Base-by-base conservation (phyloP, 2,888 invertebrate species). In the Eupithecia vulgata region DNA sequence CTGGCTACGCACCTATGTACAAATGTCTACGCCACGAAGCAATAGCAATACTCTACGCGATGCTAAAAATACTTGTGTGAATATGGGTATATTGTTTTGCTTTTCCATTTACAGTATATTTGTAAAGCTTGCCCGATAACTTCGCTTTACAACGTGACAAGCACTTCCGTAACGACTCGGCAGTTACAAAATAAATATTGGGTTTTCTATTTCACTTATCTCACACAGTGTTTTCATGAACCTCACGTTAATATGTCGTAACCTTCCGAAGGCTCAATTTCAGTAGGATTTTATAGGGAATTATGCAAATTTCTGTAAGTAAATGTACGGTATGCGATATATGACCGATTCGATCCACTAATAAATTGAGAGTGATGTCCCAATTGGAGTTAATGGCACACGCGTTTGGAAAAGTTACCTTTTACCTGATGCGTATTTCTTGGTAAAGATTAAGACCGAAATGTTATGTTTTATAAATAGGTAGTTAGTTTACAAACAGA, bases 231-330 rank as follows among this genome's bases (percentile, higher is more conserved):
- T 70, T 62, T 73, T 48, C 66, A 59, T 69, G 40, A 52, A 66
- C 61, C 62, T 61, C 35, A 52, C 66, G 69, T 67, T 67, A 69
- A 73, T 69, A 30, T 57, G 34, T 21, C 40, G 65, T 65, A 65
- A 65, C 40, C 40, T 40, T 65, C 25, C 21, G 15, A 61, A 59
- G 65, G n/a, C 66, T 48, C 61, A 69, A 70, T 71, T 70, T 40
- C 65, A 57, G 68, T 57, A 4, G 57, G 70, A 57, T 73, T 73
- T 73, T 73, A 73, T 73, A 21, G 57, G 42, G 67, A 70, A 70
- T 70, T 70, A 73, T 67, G 70, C 37, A 73, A 73, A 69, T 72
- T 42, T 40, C 40, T 37, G 40, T 25, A 52, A 72, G 65, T 64
- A 64, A 64, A 64, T 37, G 65, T 66, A 62, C 67, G 42, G 42